A percentile compares a stretch with the other conserved stretches of the same genome.
phyloP scores from a whole-genome alignment of 2,113 vertebrate genomes.

The Melanocharis versteri region DNA sequence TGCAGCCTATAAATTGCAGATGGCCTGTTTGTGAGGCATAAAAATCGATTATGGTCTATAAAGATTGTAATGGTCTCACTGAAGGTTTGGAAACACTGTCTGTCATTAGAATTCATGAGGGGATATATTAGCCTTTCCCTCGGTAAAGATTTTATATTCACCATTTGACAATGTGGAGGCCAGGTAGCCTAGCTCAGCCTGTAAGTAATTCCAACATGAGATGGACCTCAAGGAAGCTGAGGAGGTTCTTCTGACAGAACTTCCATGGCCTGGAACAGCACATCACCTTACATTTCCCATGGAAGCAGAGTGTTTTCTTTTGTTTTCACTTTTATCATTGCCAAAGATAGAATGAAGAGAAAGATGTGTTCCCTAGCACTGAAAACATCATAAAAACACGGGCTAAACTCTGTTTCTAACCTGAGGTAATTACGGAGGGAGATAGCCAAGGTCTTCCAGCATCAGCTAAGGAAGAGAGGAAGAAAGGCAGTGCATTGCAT shows the following conservation, averaged over 20 bases:
- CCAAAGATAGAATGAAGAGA: neutral
- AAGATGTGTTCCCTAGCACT: neutral
- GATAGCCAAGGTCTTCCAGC: neutral
- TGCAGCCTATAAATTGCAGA: constrained; percentile 36
- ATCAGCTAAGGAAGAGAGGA: neutral
- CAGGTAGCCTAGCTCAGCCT: neutral
- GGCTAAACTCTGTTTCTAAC: neutral
- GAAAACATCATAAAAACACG: neutral
- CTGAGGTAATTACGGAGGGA: neutral
- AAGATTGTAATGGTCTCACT: neutral
- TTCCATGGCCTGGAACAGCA: neutral
- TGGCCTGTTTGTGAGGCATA: neutral
- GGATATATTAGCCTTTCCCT: constrained; percentile 1
- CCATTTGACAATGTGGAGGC: neutral
- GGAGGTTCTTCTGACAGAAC: neutral
- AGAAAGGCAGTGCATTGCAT: neutral
- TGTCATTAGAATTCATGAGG: constrained; percentile 25
- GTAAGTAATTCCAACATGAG: neutral
- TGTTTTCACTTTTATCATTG: neutral
- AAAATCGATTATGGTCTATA: constrained; percentile 28
- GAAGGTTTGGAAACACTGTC: constrained; percentile 8
- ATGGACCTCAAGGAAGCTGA: neutral
- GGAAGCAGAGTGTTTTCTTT: neutral
- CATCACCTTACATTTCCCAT: neutral
- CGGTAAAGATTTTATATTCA: constrained; percentile 21